Evolutionary conservation across 1,140 invertebrate genomes (phyloP).

Genomic region (Polypedilum pembai): DNA sequence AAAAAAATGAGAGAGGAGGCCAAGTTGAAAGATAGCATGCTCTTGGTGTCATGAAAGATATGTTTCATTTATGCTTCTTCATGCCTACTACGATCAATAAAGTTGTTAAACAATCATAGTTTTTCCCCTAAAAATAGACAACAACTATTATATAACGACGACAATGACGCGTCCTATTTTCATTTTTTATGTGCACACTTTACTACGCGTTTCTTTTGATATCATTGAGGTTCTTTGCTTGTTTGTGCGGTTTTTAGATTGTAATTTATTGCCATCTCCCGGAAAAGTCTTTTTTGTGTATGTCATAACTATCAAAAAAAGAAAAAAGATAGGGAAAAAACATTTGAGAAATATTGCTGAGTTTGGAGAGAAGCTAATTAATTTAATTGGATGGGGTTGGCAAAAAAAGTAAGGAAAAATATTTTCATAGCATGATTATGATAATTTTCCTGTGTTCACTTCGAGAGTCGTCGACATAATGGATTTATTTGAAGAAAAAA

Average conservation of each 20-base stretch:
- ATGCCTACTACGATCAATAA: slow-evolving; percentile 2
- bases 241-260: slow-evolving; percentile 19
- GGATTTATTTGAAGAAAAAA: too few relatives aligned
- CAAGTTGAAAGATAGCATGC: not conserved
- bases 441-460: too few relatives aligned
- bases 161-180: not conserved
- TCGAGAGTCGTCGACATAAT: too few relatives aligned
- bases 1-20: not conserved
- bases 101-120: slow-evolving; percentile 28
- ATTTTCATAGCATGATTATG: not conserved
- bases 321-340: not conserved
- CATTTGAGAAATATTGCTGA: not conserved
- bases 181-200: not conserved
- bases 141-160: too few relatives aligned
- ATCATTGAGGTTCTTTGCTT: slow-evolving; percentile 4
- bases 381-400: not conserved
- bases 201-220: not conserved
- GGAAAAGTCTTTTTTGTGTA: not conserved
- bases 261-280: slow-evolving; percentile 20
- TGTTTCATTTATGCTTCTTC: slow-evolving; percentile 13
- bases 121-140: not conserved
- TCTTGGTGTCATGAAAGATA: slow-evolving; percentile 16
- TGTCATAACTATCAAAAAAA: not conserved
- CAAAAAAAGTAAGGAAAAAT: not conserved
- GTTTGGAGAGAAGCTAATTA: slow-evolving; percentile 12